Evolutionary conservation across 2,888 invertebrate species (phyloP).

Genomic region (Parnassius apollo): DNA sequence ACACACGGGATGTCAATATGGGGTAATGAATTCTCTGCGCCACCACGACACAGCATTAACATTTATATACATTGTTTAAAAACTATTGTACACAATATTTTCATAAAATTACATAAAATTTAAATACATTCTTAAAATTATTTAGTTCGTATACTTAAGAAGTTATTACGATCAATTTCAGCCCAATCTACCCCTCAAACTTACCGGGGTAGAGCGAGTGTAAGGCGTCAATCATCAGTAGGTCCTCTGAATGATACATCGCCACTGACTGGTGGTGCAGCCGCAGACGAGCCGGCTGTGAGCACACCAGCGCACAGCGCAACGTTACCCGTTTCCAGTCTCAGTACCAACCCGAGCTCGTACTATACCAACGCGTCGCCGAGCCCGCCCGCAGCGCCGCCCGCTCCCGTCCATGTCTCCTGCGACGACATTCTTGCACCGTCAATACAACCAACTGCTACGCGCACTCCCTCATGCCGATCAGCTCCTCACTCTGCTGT

Average conservation of each 20-base stretch:
- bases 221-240: constrained; percentile 83
- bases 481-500: constrained; percentile 75
- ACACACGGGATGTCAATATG: no score
- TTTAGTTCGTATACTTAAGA: neutral
- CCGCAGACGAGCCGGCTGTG: constrained; percentile 62
- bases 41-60: no score
- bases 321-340: constrained; percentile 78
- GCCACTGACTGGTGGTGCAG: constrained; percentile 58
- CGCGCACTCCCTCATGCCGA: constrained; percentile 65
- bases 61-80: no score
- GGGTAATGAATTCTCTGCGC: no score
- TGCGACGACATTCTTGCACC: constrained; percentile 73
- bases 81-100: no score
- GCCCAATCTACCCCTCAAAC: constrained; percentile 84
- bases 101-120: no score
- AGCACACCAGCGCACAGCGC: constrained; percentile 75
- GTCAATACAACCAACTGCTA: constrained; percentile 49
- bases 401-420: constrained; percentile 67
- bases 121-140: no score
- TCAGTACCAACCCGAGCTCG: constrained; percentile 77
- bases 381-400: constrained; percentile 73
- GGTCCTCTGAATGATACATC: constrained; percentile 81
- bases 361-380: constrained; percentile 84
- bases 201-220: constrained; percentile 80
- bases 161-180: constrained; percentile 52